Conservation (phyloP, 2,113 vertebrate genomes). For the Antechinus flavipes region DNA sequence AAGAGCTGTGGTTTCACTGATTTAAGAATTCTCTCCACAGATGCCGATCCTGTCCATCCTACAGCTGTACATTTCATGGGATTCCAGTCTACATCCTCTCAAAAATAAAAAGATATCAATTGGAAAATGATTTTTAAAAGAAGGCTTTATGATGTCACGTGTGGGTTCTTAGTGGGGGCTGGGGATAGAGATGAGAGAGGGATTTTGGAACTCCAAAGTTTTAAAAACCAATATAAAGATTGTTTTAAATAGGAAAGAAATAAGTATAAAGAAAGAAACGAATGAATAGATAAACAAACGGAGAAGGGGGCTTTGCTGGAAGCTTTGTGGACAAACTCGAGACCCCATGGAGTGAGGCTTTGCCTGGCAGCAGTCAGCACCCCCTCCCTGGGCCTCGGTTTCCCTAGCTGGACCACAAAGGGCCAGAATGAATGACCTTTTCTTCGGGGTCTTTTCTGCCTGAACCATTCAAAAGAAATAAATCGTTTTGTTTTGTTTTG, state of each 20-base stretch:
- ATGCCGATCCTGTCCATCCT: not conserved
- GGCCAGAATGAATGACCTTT: not conserved
- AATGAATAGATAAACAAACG: too few relatives aligned
- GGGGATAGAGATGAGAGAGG: too few relatives aligned
- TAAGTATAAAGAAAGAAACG: too few relatives aligned
- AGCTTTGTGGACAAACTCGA: not conserved
- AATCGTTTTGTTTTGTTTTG: not conserved
- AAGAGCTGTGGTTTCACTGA: not conserved
- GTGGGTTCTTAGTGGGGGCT: too few relatives aligned
- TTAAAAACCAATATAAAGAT: too few relatives aligned
- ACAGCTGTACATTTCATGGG: not conserved
- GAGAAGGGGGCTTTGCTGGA: not conserved
- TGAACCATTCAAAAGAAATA: not conserved
- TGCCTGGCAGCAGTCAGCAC: not conserved
- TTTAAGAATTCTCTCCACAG: not conserved
- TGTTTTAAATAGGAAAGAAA: too few relatives aligned
- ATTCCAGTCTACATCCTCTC: not conserved
- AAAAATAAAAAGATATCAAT: not conserved
- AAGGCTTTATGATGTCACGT: not conserved
- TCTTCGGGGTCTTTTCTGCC: not conserved
- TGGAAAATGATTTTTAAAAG: not conserved
- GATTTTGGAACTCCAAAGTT: too few relatives aligned
- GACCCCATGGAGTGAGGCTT: not conserved
- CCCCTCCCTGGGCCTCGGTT: not conserved
- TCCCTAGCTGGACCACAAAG: not conserved